phyloP scores from a whole-genome alignment of 2,797 vertebrate genomes.

The Crenichthys baileyi region DNA sequence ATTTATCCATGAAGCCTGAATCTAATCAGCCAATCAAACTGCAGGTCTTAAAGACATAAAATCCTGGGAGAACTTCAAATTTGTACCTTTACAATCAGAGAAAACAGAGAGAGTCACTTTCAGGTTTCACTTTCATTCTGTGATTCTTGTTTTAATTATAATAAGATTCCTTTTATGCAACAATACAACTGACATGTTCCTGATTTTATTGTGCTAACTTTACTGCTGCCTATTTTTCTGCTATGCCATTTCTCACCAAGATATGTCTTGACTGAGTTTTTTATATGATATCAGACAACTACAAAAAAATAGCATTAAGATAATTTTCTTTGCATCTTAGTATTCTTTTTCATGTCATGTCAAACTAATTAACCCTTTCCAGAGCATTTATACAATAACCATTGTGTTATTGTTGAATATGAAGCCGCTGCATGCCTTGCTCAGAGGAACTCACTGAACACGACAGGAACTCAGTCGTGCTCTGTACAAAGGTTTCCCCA shows the following conservation, averaged over 20 bases:
- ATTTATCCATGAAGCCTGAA: too few relatives aligned
- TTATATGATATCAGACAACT: background rate
- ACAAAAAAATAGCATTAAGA: background rate
- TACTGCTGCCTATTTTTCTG: background rate
- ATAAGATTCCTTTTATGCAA: background rate
- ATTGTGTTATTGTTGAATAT: background rate
- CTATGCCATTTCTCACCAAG: background rate
- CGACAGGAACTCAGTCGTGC: constrained; percentile 3
- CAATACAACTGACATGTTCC: background rate
- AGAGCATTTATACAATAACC: background rate
- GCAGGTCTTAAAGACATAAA: background rate
- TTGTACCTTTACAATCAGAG: background rate
- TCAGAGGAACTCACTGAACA: background rate
- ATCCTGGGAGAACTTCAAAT: background rate
- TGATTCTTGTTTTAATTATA: background rate
- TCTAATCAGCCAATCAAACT: background rate
- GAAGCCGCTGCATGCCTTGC: constrained; percentile 1
- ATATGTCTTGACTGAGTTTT: background rate
- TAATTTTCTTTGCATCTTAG: background rate
- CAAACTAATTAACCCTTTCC: background rate
- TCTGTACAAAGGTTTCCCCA: constrained; percentile 3
- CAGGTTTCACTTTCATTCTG: background rate
- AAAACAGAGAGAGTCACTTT: background rate
- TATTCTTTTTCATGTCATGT: background rate
- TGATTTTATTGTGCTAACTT: background rate